Conservation (phyloP, 2,888 invertebrate species). For the Endotricha flammealis region DNA sequence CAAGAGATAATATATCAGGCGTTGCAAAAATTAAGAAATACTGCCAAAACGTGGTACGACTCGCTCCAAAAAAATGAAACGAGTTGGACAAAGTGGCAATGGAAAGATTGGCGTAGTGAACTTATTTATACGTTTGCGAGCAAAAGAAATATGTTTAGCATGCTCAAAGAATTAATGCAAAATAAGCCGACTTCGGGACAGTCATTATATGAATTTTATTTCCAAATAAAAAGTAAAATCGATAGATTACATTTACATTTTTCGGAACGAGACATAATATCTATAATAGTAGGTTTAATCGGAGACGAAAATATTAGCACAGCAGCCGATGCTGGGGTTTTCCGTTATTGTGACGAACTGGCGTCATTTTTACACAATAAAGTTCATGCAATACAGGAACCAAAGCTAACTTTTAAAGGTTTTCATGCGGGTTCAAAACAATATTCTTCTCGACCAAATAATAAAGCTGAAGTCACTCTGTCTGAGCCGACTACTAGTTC, state of each 20-base stretch:
- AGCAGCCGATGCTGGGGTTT: constrained; percentile 21
- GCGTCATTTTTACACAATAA: constrained; percentile 20
- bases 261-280: constrained; percentile 18
- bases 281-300: constrained; percentile 21
- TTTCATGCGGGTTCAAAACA: background rate
- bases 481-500: background rate
- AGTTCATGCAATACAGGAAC: constrained; percentile 11
- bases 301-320: constrained; percentile 17
- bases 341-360: constrained; percentile 15
- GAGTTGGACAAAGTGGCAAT: constrained; percentile 16
- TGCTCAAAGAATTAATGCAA: constrained; percentile 9
- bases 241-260: constrained; percentile 16
- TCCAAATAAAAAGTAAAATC: constrained; percentile 21
- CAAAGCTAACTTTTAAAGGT: constrained; percentile 1
- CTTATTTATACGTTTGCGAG: constrained; percentile 15
- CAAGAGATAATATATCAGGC: constrained; percentile 12
- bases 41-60: constrained; percentile 20
- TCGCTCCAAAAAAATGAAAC: constrained; percentile 12
- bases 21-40: constrained; percentile 16
- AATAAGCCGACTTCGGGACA: constrained; percentile 15
- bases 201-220: constrained; percentile 23
- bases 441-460: background rate
- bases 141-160: constrained; percentile 5
- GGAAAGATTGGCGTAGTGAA: constrained; percentile 15
- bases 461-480: background rate